These are phyloP conservation scores for Halisarca cf. caerulea DNA, from an alignment of 37 sponge, comb jelly and placozoan genomes.

Conservation along the genomic window DNA sequence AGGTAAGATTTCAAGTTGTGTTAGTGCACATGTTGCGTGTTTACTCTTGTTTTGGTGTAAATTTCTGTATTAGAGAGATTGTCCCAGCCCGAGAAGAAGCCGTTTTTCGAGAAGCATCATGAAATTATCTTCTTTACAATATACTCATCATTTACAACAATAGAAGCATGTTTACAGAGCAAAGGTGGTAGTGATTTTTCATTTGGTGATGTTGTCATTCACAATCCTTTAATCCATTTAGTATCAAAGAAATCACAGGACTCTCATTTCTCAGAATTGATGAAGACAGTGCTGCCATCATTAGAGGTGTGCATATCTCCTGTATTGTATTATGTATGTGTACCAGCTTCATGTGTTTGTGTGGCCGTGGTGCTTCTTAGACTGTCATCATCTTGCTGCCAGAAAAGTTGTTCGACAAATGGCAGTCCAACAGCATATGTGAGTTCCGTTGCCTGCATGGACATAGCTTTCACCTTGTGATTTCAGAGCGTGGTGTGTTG, in stretches of 20 bases:
- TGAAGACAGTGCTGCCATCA: slow-evolving; percentile 52
- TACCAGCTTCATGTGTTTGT: not conserved
- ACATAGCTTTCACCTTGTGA: not conserved
- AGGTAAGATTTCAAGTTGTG: slow-evolving; percentile 38
- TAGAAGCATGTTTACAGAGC: slow-evolving; percentile 53
- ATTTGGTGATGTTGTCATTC: not conserved
- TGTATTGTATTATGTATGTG: not conserved
- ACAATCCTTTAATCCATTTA: not conserved
- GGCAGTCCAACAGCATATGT: slow-evolving; percentile 91
- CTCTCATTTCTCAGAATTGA: slow-evolving; percentile 38
- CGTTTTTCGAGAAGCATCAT: slow-evolving; percentile 55
- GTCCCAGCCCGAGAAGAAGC: slow-evolving; percentile 52
- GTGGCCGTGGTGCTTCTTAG: slow-evolving; percentile 25
- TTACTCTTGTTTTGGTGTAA: not conserved
- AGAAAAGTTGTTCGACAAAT: slow-evolving; percentile 67
- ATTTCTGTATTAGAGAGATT: slow-evolving; percentile 52
- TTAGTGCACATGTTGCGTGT: not conserved
- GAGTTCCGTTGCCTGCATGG: slow-evolving; percentile 8
- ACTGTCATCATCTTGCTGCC: slow-evolving; percentile 69
- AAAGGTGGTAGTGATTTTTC: slow-evolving; percentile 33
- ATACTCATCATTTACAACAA: slow-evolving; percentile 59
- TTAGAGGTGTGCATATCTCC: slow-evolving; percentile 49
- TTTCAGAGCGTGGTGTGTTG: not conserved
- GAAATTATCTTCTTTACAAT: slow-evolving; percentile 71
- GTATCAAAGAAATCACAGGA: slow-evolving; percentile 6